A percentile compares a stretch with the other conserved stretches of the same genome.
Conservation (phyloP, 92 coral and sea anemone genomes). For the Heliopora coerulea region DNA sequence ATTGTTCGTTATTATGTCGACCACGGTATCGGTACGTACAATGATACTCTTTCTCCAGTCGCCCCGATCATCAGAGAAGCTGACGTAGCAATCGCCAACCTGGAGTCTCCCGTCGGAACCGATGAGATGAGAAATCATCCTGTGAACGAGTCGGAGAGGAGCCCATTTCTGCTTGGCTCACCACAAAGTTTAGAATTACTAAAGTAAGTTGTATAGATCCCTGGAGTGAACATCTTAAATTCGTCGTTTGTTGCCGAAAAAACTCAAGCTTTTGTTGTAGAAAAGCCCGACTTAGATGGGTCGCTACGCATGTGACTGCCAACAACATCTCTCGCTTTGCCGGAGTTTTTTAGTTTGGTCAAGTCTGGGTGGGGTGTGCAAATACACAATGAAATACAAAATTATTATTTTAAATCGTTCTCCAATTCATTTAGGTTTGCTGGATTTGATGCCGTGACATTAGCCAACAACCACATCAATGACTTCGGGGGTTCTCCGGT, state of each 20-base stretch:
- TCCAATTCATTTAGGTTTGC: neutral
- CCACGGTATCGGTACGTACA: slow-evolving; percentile 52
- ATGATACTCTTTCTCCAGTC: slow-evolving; percentile 58
- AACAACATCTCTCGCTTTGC: no score
- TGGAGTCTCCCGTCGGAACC: slow-evolving; percentile 66
- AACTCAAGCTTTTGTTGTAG: no score
- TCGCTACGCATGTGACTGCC: no score
- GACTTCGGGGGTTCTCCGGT: neutral
- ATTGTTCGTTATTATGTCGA: slow-evolving; percentile 48
- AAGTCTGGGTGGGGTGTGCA: no score
- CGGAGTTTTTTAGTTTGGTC: no score
- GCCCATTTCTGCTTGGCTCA: neutral
- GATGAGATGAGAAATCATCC: slow-evolving; percentile 36
- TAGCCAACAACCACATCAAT: slow-evolving; percentile 12
- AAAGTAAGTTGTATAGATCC: neutral
- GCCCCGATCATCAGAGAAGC: slow-evolving; percentile 60
- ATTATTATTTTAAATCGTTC: neutral
- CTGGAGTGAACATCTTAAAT: no score
- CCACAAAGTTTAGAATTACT: neutral
- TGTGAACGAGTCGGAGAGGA: neutral
- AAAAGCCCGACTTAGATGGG: no score
- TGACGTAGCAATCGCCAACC: slow-evolving; percentile 75
- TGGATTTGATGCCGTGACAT: neutral
- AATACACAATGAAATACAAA: neutral
- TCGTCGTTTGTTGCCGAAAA: no score